Percentiles rank a stretch among this genome's conserved stretches.
These are phyloP conservation scores for Atlantisia rogersi DNA, from an alignment of 2,113 vertebrate genomes.

Conservation along the genomic window DNA sequence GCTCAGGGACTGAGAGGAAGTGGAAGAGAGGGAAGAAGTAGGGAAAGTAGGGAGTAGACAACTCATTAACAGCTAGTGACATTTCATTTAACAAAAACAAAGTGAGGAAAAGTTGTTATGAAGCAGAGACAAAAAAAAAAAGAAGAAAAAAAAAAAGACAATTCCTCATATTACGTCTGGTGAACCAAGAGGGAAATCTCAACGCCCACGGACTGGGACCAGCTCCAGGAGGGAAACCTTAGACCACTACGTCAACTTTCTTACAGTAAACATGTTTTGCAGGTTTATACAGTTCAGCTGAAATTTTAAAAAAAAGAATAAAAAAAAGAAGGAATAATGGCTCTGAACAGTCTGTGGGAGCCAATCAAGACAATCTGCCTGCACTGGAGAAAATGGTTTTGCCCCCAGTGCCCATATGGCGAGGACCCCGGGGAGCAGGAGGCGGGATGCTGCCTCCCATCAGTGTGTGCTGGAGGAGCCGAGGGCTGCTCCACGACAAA, in stretches of 20 bases:
- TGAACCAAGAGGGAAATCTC: slow-evolving; percentile 88
- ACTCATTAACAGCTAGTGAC: slow-evolving; percentile 73
- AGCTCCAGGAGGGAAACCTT: slow-evolving; percentile 91
- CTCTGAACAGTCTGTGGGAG: slow-evolving; percentile 48
- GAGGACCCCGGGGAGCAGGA: slow-evolving; percentile 59
- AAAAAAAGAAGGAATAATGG: neutral
- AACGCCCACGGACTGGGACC: slow-evolving; percentile 83
- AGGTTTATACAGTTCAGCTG: slow-evolving; percentile 70
- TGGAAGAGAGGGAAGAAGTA: slow-evolving; percentile 30
- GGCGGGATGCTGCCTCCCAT: slow-evolving; percentile 70
- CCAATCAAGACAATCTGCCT: slow-evolving; percentile 50
- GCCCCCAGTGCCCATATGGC: slow-evolving; percentile 6
- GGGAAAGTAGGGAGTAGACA: slow-evolving; percentile 47
- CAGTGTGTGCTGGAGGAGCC: slow-evolving; percentile 66
- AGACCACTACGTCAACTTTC: slow-evolving; percentile 85
- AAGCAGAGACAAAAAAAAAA: slow-evolving; percentile 65
- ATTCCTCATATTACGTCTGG: slow-evolving; percentile 88
- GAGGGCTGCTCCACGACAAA: slow-evolving; percentile 81
- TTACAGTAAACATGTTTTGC: slow-evolving; percentile 92
- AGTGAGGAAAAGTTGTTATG: slow-evolving; percentile 65
- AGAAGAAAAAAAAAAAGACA: slow-evolving; percentile 55
- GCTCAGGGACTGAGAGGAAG: slow-evolving; percentile 33
- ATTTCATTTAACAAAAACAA: slow-evolving; percentile 77
- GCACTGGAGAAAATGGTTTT: slow-evolving; percentile 18
- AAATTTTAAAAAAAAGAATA: neutral